These are phyloP conservation scores for Caenorhabditis sp. DNA, from an alignment of 2,888 invertebrate genomes.

Conservation along the genomic window DNA sequence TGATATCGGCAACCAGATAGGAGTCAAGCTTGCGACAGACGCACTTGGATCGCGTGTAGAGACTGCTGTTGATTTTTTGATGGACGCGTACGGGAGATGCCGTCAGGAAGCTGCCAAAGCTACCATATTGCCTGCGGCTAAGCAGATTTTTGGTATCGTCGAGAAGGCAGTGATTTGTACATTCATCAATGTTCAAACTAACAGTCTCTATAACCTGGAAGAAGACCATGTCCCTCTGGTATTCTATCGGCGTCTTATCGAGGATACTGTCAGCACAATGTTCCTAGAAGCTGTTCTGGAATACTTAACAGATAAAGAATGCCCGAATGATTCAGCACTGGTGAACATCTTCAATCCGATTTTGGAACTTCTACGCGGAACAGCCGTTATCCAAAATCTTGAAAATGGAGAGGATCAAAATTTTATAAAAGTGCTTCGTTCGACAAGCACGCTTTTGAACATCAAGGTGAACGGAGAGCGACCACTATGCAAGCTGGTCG, in stretches of 20 bases:
- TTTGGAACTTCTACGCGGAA: slow-evolving; percentile 56
- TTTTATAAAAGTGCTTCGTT: slow-evolving; percentile 39
- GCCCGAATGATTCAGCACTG: background rate
- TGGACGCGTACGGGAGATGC: slow-evolving; percentile 14
- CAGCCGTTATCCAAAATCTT: slow-evolving; percentile 46
- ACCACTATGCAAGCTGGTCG: slow-evolving; percentile 64
- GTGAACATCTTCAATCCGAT: slow-evolving; percentile 69
- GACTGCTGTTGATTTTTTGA: slow-evolving; percentile 30
- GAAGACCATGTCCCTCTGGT: background rate
- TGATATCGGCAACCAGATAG: background rate
- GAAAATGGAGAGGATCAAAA: slow-evolving; percentile 52
- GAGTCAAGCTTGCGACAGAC: background rate
- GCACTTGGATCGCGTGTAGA: slow-evolving; percentile 30
- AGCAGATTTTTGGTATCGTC: background rate
- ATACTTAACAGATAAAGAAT: no score
- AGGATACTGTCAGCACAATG: slow-evolving; percentile 18
- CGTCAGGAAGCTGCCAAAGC: slow-evolving; percentile 31
- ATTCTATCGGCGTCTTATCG: slow-evolving; percentile 30
- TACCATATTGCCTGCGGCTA: background rate
- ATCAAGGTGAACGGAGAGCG: slow-evolving; percentile 29
- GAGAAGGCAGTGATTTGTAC: slow-evolving; percentile 12
- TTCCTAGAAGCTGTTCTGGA: background rate
- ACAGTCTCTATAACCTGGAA: background rate
- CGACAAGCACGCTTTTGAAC: slow-evolving; percentile 41
- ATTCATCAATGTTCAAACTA: slow-evolving; percentile 7